Conservation (phyloP, 1,140 invertebrate genomes). For the Caenorhabditis brenneri region DNA sequence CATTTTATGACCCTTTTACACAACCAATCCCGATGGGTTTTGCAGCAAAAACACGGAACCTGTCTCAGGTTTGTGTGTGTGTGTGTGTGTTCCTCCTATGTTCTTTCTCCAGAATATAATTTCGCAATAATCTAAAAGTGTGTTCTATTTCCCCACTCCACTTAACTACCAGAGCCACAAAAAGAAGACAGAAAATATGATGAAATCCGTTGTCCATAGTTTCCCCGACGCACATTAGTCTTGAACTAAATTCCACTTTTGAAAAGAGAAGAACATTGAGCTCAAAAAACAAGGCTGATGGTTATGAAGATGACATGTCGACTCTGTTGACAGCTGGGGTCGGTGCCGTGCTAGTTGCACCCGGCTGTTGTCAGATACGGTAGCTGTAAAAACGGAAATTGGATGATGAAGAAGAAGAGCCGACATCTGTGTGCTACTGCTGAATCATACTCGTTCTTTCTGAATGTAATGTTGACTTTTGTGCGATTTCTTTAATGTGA, state of each 20-base stretch:
- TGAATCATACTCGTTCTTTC: slow-evolving; percentile 8
- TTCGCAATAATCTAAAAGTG: not conserved
- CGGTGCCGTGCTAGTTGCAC: too few species aligned
- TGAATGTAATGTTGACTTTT: slow-evolving; percentile 32
- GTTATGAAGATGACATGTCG: not conserved
- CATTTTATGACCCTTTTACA: slow-evolving; percentile 39
- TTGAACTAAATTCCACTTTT: not conserved
- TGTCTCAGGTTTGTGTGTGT: not conserved
- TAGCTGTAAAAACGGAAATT: slow-evolving; percentile 40
- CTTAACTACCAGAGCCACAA: not conserved
- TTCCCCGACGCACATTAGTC: not conserved
- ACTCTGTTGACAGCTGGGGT: not conserved
- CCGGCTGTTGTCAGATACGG: slow-evolving; percentile 19
- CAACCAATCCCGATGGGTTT: slow-evolving; percentile 38
- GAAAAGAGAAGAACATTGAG: not conserved
- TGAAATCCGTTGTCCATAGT: slow-evolving; percentile 3
- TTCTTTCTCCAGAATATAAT: not conserved
- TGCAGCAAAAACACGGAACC: not conserved
- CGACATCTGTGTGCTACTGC: slow-evolving; percentile 33
- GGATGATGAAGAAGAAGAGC: slow-evolving; percentile 4
- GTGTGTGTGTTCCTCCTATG: not conserved
- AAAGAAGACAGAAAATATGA: not conserved
- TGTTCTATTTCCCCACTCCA: not conserved
- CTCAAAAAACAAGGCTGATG: not conserved
- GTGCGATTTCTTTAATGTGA: not conserved